phyloP scores from a whole-genome alignment of 2,888 invertebrate species.

The Salpingus planirostris region DNA sequence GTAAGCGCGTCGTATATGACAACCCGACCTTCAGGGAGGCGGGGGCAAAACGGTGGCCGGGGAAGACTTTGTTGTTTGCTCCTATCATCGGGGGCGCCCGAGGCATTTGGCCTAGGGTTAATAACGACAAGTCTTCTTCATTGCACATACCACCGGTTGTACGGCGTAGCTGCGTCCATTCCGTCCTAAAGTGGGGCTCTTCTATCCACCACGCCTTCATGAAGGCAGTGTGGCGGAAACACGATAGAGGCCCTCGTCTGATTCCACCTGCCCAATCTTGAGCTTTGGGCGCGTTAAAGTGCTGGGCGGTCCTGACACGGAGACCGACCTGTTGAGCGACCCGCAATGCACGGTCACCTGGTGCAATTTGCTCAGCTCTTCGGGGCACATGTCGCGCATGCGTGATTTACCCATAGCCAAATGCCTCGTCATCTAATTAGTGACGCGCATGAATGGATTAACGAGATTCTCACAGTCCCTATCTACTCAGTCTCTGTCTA shows the following conservation, averaged over 20 bases:
- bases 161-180: conserved; percentile 11
- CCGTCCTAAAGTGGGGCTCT: conserved; percentile 14
- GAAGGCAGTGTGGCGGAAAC: conserved; percentile 8
- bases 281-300: background rate
- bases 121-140: conserved; percentile 2
- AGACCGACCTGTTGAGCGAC: background rate
- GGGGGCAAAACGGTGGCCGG: conserved; percentile 12
- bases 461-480: no score
- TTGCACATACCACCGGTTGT: conserved; percentile 7
- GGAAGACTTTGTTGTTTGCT: conserved; percentile 3
- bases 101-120: conserved; percentile 20
- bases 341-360: background rate
- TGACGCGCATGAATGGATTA: no score
- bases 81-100: conserved; percentile 20
- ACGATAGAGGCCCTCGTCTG: background rate
- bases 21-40: conserved; percentile 16
- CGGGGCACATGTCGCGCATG: background rate
- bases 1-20: conserved; percentile 15
- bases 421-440: no score
- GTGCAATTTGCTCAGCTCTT: background rate
- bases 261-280: background rate
- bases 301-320: background rate
- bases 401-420: conserved; percentile 1
- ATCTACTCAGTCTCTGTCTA: no score
- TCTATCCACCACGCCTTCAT: conserved; percentile 11